Base-by-base conservation (phyloP, 2,888 invertebrate genomes). In the Drosophila barbarae region DNA sequence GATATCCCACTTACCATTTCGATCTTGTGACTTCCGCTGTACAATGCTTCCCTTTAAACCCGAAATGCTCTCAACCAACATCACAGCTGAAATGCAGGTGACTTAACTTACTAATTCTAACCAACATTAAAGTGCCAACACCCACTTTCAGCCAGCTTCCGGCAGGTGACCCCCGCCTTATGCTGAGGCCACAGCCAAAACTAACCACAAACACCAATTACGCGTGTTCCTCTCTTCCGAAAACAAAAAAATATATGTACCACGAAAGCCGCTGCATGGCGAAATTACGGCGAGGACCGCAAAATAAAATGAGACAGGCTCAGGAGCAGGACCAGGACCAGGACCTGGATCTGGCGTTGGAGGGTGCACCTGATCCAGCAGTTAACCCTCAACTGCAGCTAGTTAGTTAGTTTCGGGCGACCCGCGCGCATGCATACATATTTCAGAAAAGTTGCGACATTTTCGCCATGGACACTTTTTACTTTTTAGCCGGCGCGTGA, bases 131-230 rank as follows among this genome's bases (percentile, higher is more conserved):
- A 77, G 61, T 57, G 71, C 69, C 65, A 59, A 23, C 63, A 65
- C 44, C 44, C 53, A 42, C 36, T 15, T 10, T 44, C 23, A 18
- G n/a, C 32, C 34, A 61, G 51, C 38, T 41, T 51, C 65, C 49
- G 23, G 21, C 61, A 23, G 41, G 49, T 49, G 41, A 30, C 61
- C 39, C 55, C 57, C 72, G 46, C 56, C 65, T 52, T 65, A 13
- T 63, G 63, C 42, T 21, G 35, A 9, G 35, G 18, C n/a, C 30
- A 18, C 10, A 30, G 51, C 63, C 35, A 55, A 65, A 65, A 54
- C 63, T 66, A 54, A 52, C 65, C 72, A 28, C 66, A 66, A 75
- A 70, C 78, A 81, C 78, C 76, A 81, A 81, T 81, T 74, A 77
- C 75, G 78, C 76, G 69, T 69, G 28, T 49, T 51, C 67, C 47